phyloP scores from a whole-genome alignment of 2,113 vertebrate species.

The Chaetodon auriga region DNA sequence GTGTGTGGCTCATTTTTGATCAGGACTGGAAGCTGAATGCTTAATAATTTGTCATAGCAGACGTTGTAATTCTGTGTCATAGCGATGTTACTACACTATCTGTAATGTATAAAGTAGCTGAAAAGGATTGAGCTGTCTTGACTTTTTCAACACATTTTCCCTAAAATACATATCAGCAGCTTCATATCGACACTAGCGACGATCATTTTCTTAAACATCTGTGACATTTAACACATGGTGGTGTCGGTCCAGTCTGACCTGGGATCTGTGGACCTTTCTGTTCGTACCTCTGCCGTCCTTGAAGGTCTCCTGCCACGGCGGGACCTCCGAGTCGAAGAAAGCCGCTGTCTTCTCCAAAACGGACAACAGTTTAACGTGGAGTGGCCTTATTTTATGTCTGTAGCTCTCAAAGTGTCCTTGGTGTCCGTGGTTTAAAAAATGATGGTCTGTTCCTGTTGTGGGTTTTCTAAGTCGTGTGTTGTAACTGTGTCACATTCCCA shows the following conservation, averaged over 20 bases:
- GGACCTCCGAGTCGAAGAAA: constrained; percentile 14
- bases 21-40: not conserved
- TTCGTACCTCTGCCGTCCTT: not conserved
- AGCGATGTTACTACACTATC: not conserved
- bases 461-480: constrained; percentile 44
- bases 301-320: constrained; percentile 4
- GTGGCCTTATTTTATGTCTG: constrained; percentile 71
- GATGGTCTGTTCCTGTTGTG: constrained; percentile 27
- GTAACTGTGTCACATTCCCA: constrained; percentile 58
- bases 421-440: not conserved
- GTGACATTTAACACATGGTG: not conserved
- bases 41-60: not conserved
- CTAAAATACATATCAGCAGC: not conserved
- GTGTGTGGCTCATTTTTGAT: not conserved
- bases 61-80: not conserved
- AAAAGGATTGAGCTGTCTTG: not conserved
- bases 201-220: not conserved
- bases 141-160: not conserved
- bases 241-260: not conserved
- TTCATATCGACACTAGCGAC: not conserved
- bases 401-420: constrained; percentile 61
- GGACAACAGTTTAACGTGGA: constrained; percentile 60
- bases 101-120: not conserved
- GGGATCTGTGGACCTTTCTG: not conserved
- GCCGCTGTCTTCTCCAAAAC: constrained; percentile 60